Evolutionary conservation across 2,797 vertebrate genomes (phyloP), one percentile per base, ranked within the genome.

Genomic region (Pseudomugil tenellus): DNA sequence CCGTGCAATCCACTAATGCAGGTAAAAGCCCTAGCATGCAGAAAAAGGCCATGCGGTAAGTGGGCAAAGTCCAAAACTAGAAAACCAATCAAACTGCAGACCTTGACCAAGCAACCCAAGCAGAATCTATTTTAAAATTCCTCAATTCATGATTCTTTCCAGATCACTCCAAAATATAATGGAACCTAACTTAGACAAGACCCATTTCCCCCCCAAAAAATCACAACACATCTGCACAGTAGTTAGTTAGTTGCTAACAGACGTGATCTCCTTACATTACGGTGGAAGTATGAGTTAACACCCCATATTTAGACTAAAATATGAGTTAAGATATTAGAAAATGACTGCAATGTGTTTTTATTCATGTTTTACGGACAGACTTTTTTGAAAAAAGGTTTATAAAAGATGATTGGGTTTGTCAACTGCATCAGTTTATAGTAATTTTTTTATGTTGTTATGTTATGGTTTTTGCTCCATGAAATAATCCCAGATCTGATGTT

Each of bases 401-500:
- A 79, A 76, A 70, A 58, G 53, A 60, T 49, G 68, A 51, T 64
- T 76, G 55, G 64, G 67, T 84, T 77, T 83, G 34, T 7, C 1
- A 72, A 86, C 71, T 84, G 67, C 87, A 84, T 32, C 32, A 4
- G 29, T 31, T n/a, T n/a, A n/a, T n/a, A n/a, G n/a, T 88, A 1
- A 31, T 84, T 84, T 53, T 80, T 88, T 88, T 76, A 58, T 5
- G 9, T 55, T 72, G 67, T 23, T 6, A 13, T n/a, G n/a, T n/a
- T n/a, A n/a, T n/a, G n/a, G 12, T 79, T 51, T 63, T 43, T 77
- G 74, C 72, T 80, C 68, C 79, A 79, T 83, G 77, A 83, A 86
- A 77, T 71, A 19, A 85, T 74, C 74, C 72, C 80, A 83, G 79
- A 81, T 63, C 79, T 80, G 78, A 81, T 62, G 76, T 80, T 81